Conservation (phyloP, 2,113 vertebrate species). For the Climacteris rufus region DNA sequence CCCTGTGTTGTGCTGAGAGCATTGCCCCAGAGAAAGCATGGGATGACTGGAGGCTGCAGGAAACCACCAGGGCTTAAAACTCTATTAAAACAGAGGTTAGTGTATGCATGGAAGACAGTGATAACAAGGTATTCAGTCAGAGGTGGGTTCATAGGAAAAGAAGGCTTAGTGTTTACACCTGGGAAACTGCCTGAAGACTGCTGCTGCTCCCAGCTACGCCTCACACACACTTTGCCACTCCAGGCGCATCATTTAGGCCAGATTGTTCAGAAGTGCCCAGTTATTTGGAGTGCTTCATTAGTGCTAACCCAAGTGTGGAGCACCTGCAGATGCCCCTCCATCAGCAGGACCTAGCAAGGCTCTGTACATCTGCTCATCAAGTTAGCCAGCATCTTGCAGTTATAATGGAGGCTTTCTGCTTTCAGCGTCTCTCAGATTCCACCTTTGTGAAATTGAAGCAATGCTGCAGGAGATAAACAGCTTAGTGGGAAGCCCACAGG, state of each 20-base stretch:
- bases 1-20: neutral
- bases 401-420: neutral
- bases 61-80: neutral
- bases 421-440: neutral
- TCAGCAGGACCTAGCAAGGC: neutral
- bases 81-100: neutral
- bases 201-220: neutral
- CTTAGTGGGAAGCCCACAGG: neutral
- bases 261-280: neutral
- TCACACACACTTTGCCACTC: neutral
- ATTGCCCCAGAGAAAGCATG: neutral
- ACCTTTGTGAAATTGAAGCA: neutral
- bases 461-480: neutral
- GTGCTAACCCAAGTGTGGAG: neutral
- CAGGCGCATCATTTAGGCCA: neutral
- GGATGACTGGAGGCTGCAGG: neutral
- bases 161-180: neutral
- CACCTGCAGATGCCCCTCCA: neutral
- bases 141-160: neutral
- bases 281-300: neutral
- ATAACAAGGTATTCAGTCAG: neutral
- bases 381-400: neutral
- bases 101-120: neutral
- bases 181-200: neutral
- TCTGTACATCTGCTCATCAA: neutral